Evolutionary conservation across 2,888 invertebrate genomes (phyloP), one percentile per base, ranked within the genome.

Genomic region (Lasioglossum vierecki): DNA sequence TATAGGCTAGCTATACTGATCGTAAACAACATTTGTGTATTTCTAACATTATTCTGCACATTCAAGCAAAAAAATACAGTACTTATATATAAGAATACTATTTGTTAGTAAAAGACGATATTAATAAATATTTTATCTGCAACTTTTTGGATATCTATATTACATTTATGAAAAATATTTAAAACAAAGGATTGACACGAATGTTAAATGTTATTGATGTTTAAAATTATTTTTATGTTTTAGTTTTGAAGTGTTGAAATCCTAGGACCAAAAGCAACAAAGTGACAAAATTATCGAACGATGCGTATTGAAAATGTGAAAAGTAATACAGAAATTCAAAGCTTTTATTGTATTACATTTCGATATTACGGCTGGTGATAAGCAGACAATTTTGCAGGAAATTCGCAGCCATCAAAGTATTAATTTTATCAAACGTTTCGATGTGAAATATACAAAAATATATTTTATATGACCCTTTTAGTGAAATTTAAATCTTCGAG

Each of bases 311-410:
- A 68, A 68, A 68, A 68, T 8, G 39, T 39, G 22, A 22, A 35
- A 39, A 22, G 66, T 66, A 66, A 68, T 68, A 18, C 39, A 22
- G 68, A 68, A 68, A 39, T 35, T 68, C 35, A 22, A 68, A 39
- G 68, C 68, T 68, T 68, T 68, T 68, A 68, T 68, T 68, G 68
- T 68, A 68, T 68, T 68, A 39, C 68, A 68, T 68, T 39, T 68
- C 39, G 39, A 22, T 39, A 39, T 39, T 68, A 68, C 68, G 6
- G 30, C 13, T 39, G 72, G n/a, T 26, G 76, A 73, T 49, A 30
- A 72, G 39, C n/a, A 9, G n/a, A 66, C 15, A 68, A 13, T 39
- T n/a, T n/a, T 39, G 8, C 35, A 26, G 41, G 72, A 44, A 60
- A 57, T 18, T 13, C n/a, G 39, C 57, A 22, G 41, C 41, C 18